Conservation (phyloP, 1,140 invertebrate species). For the Drosophila nasuta region DNA sequence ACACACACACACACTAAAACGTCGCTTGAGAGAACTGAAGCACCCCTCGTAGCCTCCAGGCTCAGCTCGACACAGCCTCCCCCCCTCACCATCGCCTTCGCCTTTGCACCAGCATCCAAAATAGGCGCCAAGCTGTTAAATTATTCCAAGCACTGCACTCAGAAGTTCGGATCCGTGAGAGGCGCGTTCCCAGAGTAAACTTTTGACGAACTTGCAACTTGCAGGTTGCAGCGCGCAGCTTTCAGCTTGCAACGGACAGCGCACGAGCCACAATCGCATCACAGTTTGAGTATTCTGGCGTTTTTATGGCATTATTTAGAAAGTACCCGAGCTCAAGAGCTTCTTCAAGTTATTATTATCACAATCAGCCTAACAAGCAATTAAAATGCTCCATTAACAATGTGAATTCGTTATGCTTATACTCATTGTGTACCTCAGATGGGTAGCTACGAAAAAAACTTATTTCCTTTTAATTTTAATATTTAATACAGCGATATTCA, state of each 20-base stretch:
- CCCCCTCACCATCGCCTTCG: not conserved
- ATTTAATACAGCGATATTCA: too few relatives aligned
- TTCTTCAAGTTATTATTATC: constrained; percentile 20
- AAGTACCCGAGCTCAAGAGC: constrained; percentile 8
- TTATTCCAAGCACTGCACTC: constrained; percentile 57
- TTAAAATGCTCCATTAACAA: constrained; percentile 36
- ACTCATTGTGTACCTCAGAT: not conserved
- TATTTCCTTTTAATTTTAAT: too few relatives aligned
- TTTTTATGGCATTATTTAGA: constrained; percentile 21
- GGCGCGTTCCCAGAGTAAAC: constrained; percentile 36
- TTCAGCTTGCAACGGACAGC: constrained; percentile 38
- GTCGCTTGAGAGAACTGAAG: constrained; percentile 45
- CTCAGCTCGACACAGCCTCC: not conserved
- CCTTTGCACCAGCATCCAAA: constrained; percentile 16
- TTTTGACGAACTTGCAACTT: constrained; percentile 46
- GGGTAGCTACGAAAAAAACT: too few relatives aligned
- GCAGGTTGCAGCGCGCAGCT: too few relatives aligned
- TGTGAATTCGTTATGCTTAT: not conserved
- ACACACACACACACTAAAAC: constrained; percentile 34
- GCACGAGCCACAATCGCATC: not conserved
- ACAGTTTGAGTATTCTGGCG: not conserved
- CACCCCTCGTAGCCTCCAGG: constrained; percentile 18
- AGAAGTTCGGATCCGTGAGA: constrained; percentile 36
- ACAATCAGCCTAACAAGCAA: constrained; percentile 28
- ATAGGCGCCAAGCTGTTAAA: constrained; percentile 50